Base-by-base conservation (phyloP, 2,888 invertebrate species). In the Folsomia manolachei region DNA sequence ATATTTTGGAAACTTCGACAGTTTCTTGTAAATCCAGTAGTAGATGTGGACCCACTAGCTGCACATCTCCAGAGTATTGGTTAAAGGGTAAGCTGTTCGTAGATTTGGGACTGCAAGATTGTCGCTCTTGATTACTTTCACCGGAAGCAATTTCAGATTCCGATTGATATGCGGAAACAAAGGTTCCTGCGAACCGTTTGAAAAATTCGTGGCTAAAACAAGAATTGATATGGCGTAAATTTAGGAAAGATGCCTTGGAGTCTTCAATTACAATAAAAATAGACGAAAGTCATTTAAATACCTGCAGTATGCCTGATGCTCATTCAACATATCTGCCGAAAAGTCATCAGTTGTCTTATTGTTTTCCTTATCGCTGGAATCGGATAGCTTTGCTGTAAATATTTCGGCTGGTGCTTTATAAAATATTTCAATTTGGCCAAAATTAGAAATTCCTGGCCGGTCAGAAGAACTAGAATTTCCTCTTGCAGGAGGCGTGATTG, bases 31-130 rank as follows among this genome's bases (percentile, higher is more conserved):
- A n/a, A n/a, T 76, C 71, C 4, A 69, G 71, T 1, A 80, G 73
- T 0, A 80, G 64, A 68, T 80, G 80, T 2, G 80, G 75, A 9
- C 77, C 77, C 21, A 80, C 67, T 27, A 79, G 56, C 62, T 80
- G 80, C 9, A 79, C 78, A 27, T 76, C 70, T 53, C 23, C 53
- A 7, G n/a, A 25, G 63, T 62, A 25, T 24, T 2, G 7, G n/a
- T 23, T 24, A 7, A 18, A 21, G 7, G 1, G 27, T 27, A n/a
- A n/a, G n/a, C n/a, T n/a, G n/a, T n/a, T n/a, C n/a, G n/a, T n/a
- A n/a, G n/a, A n/a, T n/a, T n/a, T n/a, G n/a, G n/a, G n/a, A n/a
- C n/a, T n/a, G n/a, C n/a, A n/a, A n/a, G n/a, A n/a, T n/a, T n/a
- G n/a, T n/a, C n/a, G n/a, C n/a, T n/a, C n/a, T n/a, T n/a, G n/a